phyloP scores from a whole-genome alignment of 2,888 invertebrate species.

The Microctonus aethiopoides region DNA sequence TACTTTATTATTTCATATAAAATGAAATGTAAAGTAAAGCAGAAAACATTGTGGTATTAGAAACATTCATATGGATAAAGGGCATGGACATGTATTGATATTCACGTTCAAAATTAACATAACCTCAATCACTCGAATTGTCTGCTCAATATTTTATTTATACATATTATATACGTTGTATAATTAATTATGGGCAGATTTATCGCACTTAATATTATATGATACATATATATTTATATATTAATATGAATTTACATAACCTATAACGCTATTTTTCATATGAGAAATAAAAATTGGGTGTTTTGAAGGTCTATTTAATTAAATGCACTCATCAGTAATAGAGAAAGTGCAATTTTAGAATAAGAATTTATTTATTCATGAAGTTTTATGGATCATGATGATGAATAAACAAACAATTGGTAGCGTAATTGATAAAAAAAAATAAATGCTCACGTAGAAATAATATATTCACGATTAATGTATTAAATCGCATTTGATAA shows the following conservation, averaged over 20 bases:
- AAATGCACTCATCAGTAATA: too few species aligned
- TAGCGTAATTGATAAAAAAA: neutral
- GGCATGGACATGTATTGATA: neutral
- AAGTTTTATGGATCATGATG: constrained; percentile 13
- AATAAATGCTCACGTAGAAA: constrained; percentile 15
- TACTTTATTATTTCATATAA: neutral
- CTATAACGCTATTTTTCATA: constrained; percentile 26
- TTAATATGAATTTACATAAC: neutral
- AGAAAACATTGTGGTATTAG: constrained; percentile 1
- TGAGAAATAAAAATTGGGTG: neutral
- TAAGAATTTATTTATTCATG: neutral
- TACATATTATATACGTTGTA: too few species aligned
- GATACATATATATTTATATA: constrained; percentile 20
- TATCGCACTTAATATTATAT: constrained; percentile 24
- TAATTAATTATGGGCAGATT: constrained; percentile 10
- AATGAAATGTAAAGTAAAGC: neutral
- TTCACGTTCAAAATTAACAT: constrained; percentile 35
- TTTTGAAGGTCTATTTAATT: constrained; percentile 29
- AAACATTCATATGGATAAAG: neutral
- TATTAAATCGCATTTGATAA: neutral
- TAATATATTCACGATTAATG: neutral
- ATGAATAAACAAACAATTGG: too few species aligned
- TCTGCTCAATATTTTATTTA: constrained; percentile 31
- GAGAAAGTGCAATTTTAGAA: neutral
- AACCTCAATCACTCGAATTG: constrained; percentile 41